Conservation (phyloP, 2,888 invertebrate species). For the Rhaphigaster nebulosa region DNA sequence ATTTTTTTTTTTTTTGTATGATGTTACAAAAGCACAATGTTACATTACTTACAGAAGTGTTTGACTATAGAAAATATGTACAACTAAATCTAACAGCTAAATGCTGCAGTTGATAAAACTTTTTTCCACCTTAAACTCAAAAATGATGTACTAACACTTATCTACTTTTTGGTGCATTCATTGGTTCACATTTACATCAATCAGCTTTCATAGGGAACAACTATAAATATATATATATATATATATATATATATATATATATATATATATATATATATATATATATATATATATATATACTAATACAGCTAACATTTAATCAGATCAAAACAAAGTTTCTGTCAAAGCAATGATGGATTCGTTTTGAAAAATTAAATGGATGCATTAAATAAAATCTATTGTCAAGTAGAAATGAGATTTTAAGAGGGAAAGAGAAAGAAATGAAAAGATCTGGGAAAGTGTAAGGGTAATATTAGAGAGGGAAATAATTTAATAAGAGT, state of each 20-base stretch:
- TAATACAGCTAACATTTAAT: background rate
- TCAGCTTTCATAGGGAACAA: background rate
- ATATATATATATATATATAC: background rate
- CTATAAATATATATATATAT: too few relatives aligned
- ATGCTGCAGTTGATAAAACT: background rate
- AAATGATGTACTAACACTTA: background rate
- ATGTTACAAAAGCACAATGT: background rate
- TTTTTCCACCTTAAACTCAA: background rate
- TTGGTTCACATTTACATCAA: background rate
- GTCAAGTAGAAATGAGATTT: background rate
- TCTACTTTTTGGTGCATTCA: conserved; percentile 3
- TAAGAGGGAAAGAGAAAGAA: background rate
- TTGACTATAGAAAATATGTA: background rate
- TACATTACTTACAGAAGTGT: background rate
- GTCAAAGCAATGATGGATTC: background rate
- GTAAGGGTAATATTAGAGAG: background rate
- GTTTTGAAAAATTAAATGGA: background rate
- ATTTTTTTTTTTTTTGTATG: background rate
- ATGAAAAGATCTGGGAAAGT: background rate
- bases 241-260: too few relatives aligned
- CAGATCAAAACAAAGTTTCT: background rate
- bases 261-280: too few relatives aligned
- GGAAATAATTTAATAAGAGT: background rate
- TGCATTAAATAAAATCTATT: background rate
- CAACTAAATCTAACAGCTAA: background rate